phyloP scores from a whole-genome alignment of 2,113 vertebrate species.

The Puffinus mauretanicus region DNA sequence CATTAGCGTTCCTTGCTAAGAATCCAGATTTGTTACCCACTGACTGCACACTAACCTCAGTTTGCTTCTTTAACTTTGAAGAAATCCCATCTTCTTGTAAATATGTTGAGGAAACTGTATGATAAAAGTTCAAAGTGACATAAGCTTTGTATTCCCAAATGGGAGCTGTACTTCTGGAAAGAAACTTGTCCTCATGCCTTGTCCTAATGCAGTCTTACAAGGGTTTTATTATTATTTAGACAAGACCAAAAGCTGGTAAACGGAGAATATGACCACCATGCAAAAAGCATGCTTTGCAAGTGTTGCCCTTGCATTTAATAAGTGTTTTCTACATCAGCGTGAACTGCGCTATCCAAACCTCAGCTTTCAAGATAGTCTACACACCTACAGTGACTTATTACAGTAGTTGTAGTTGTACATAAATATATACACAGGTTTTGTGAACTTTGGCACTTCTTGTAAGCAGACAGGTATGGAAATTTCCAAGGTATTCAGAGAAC shows the following conservation, averaged over 20 bases:
- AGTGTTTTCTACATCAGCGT: background rate
- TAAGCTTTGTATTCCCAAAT: background rate
- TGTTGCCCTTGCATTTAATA: background rate
- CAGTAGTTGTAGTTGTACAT: background rate
- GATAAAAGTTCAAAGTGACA: background rate
- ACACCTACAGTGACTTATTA: background rate
- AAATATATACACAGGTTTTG: background rate
- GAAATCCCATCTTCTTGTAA: background rate
- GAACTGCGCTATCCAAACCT: background rate
- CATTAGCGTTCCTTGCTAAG: background rate
- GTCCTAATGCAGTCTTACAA: background rate
- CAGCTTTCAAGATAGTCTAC: background rate
- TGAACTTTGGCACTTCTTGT: background rate
- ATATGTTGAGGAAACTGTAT: background rate
- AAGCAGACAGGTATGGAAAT: background rate
- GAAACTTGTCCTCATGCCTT: background rate
- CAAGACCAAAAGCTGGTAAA: background rate
- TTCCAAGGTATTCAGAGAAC: background rate
- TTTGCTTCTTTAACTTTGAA: background rate
- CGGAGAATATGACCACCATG: background rate
- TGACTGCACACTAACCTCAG: background rate
- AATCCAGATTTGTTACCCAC: background rate
- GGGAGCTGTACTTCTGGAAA: background rate
- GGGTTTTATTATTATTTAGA: background rate
- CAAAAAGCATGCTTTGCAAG: background rate